Evolutionary conservation across 2,113 vertebrate genomes (phyloP).

Genomic region (Osmerus eperlanus): DNA sequence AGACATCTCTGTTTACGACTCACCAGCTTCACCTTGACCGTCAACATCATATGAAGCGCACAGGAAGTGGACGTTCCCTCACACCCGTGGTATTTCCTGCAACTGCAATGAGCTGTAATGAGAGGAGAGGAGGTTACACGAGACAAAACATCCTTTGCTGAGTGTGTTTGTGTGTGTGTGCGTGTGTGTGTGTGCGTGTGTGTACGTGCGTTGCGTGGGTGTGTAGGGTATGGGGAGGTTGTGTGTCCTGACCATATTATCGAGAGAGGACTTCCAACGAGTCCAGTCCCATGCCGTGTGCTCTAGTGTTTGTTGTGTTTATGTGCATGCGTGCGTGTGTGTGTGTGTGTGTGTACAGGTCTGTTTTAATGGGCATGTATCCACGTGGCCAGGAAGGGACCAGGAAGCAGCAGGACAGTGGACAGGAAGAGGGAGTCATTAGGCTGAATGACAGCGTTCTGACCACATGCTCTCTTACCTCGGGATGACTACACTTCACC

Average conservation of each 20-base stretch:
- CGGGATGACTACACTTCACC: slow-evolving; percentile 28
- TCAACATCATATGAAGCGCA: slow-evolving; percentile 34
- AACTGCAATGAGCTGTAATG: slow-evolving; percentile 44
- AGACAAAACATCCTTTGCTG: slow-evolving; percentile 59
- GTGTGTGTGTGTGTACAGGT: slow-evolving; percentile 14
- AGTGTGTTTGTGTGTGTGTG: slow-evolving; percentile 5
- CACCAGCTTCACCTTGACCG: slow-evolving; percentile 48
- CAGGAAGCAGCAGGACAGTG: slow-evolving; percentile 53
- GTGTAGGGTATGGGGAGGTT: not conserved
- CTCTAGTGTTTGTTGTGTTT: not conserved
- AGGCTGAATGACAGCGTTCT: slow-evolving; percentile 62
- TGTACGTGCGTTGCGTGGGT: not conserved
- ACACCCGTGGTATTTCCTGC: slow-evolving; percentile 61
- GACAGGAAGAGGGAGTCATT: slow-evolving; percentile 74
- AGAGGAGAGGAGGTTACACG: slow-evolving; percentile 31
- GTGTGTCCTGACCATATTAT: not conserved
- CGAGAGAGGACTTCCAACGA: not conserved
- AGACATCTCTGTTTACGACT: not conserved
- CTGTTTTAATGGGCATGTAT: slow-evolving; percentile 41
- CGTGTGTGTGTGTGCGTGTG: slow-evolving; percentile 1
- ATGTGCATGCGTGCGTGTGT: slow-evolving; percentile 16
- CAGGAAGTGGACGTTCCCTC: slow-evolving; percentile 63
- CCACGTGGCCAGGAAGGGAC: slow-evolving; percentile 39
- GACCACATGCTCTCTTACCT: slow-evolving; percentile 63
- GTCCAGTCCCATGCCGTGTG: not conserved